phyloP scores from a whole-genome alignment of 1,140 invertebrate species.

The Delia radicum region DNA sequence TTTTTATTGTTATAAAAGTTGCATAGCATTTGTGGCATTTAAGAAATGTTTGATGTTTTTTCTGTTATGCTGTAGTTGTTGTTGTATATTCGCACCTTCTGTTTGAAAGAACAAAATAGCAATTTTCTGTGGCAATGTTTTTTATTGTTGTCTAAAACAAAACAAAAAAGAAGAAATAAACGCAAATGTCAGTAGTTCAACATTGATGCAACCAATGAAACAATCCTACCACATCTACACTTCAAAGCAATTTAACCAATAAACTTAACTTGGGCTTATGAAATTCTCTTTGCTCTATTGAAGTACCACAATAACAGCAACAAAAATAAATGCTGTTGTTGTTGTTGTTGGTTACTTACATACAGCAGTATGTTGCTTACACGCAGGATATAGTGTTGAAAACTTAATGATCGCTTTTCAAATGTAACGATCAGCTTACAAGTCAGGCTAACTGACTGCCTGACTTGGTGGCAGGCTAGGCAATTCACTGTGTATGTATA shows the following conservation, averaged over 20 bases:
- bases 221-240: not conserved
- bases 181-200: constrained; percentile 23
- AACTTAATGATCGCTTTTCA: constrained; percentile 32
- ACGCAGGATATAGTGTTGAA: constrained; percentile 32
- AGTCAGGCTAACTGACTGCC: not conserved
- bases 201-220: not conserved
- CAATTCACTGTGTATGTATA: too few species aligned
- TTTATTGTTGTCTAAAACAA: constrained; percentile 3
- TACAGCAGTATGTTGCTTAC: constrained; percentile 15
- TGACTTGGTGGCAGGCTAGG: not conserved
- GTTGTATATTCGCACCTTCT: constrained; percentile 17
- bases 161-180: too few species aligned
- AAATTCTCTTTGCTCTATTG: not conserved
- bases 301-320: not conserved
- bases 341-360: too few species aligned
- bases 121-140: not conserved
- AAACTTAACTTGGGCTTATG: not conserved
- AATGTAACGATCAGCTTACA: constrained; percentile 28
- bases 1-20: not conserved
- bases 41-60: not conserved
- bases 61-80: not conserved
- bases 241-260: not conserved
- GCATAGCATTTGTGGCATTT: not conserved
- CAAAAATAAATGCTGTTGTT: too few species aligned
- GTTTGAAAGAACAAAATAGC: not conserved